Evolutionary conservation across 2,797 vertebrate genomes (phyloP).

Genomic region (Oryzias sinensis): DNA sequence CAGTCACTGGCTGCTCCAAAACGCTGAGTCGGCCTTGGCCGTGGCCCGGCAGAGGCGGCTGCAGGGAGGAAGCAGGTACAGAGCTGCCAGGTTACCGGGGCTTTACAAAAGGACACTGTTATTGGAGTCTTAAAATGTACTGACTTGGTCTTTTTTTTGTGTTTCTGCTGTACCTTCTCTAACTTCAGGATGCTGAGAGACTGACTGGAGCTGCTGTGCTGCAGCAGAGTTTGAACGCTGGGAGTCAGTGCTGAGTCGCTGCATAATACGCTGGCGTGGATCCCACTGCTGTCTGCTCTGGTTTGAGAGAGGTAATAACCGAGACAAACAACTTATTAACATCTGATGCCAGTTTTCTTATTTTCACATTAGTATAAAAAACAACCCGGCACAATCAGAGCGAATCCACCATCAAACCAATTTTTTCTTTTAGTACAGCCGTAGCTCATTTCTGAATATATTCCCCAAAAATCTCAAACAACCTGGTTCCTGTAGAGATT

Average conservation of each 20-base stretch:
- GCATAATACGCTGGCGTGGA: constrained; percentile 82
- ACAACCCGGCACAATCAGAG: too few relatives aligned
- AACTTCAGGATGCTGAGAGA: constrained; percentile 81
- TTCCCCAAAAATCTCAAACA: not conserved
- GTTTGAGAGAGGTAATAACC: constrained; percentile 7
- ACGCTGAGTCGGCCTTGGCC: constrained; percentile 88
- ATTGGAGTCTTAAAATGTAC: not conserved
- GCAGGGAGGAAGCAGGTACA: not conserved
- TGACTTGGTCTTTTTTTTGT: not conserved
- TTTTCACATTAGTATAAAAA: too few relatives aligned
- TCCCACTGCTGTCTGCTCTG: constrained; percentile 77
- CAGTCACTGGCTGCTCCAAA: constrained; percentile 77
- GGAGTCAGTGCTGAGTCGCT: constrained; percentile 81
- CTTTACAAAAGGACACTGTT: not conserved
- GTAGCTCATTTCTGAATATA: not conserved
- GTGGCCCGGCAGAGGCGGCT: constrained; percentile 84
- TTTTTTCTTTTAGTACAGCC: not conserved
- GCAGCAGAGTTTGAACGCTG: constrained; percentile 79
- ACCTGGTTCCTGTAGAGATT: constrained; percentile 78
- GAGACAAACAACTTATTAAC: too few relatives aligned
- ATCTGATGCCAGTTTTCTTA: too few relatives aligned
- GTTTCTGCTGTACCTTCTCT: constrained; percentile 80
- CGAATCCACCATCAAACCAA: not conserved
- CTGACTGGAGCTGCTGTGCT: constrained; percentile 68
- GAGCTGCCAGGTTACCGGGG: not conserved